Percentiles rank a stretch among this genome's conserved stretches.
Conservation (phyloP, 2,888 invertebrate species). For the Spodoptera picta region DNA sequence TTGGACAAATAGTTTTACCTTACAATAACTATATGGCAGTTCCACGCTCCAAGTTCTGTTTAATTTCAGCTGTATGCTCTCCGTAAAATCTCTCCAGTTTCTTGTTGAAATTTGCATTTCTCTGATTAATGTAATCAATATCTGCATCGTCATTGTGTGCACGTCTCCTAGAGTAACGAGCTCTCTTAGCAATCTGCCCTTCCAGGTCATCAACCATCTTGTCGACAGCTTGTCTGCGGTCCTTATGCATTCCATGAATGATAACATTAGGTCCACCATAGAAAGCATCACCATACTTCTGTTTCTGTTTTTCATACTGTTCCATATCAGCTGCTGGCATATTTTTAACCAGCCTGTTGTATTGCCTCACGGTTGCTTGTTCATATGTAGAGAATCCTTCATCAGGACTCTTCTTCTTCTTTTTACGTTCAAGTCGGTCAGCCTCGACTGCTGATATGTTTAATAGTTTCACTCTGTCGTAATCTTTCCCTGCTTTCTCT, state of each 20-base stretch:
- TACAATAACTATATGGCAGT: constrained; percentile 94
- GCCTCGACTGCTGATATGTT: constrained; percentile 97
- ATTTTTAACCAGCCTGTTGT: constrained; percentile 94
- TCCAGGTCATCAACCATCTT: constrained; percentile 98
- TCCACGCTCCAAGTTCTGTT: constrained; percentile 99
- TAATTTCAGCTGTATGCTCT: constrained; percentile 99
- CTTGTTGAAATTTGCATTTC: constrained; percentile 99
- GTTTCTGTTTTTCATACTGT: constrained; percentile 94
- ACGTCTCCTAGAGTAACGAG: constrained; percentile 97
- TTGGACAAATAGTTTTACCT: background rate
- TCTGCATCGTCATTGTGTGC: constrained; percentile 99
- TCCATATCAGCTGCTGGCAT: constrained; percentile 95
- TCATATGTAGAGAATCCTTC: constrained; percentile 98
- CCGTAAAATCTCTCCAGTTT: constrained; percentile 99
- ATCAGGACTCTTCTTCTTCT: constrained; percentile 98
- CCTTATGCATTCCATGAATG: constrained; percentile 96
- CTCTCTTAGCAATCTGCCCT: constrained; percentile 97
- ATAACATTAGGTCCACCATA: constrained; percentile 97
- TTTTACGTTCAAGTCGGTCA: constrained; percentile 94
- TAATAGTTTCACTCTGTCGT: constrained; percentile 95
- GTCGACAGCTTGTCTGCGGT: constrained; percentile 96
- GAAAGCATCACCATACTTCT: constrained; percentile 97
- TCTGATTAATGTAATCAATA: constrained; percentile 99
- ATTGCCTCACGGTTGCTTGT: constrained; percentile 96
- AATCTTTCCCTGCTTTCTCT: constrained; percentile 93